phyloP scores from a whole-genome alignment of 2,888 invertebrate genomes.

The Lepidochitona cinerea region DNA sequence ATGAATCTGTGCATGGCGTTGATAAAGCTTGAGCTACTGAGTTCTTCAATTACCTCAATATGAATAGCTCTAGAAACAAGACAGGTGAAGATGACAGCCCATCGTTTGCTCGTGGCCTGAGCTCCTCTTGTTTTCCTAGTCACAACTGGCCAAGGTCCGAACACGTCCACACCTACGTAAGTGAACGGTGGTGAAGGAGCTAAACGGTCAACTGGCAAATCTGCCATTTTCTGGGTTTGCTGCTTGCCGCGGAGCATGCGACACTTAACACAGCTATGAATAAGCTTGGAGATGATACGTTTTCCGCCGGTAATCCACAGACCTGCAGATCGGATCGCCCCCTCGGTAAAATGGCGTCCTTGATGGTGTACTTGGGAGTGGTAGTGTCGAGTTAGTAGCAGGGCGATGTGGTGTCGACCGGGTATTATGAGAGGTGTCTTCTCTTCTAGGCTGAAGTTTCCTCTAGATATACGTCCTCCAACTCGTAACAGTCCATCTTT shows the following conservation, averaged over 20 bases:
- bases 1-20: constrained; percentile 27
- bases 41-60: constrained; percentile 29
- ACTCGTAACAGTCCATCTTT: not conserved
- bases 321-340: constrained; percentile 23
- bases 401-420: constrained; percentile 22
- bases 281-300: constrained; percentile 12
- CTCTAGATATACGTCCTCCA: constrained; percentile 3
- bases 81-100: constrained; percentile 32
- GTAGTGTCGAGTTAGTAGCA: constrained; percentile 17
- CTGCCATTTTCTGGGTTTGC: constrained; percentile 27
- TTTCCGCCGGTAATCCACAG: constrained; percentile 24
- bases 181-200: constrained; percentile 27
- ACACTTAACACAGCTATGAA: constrained; percentile 24
- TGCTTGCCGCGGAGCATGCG: constrained; percentile 18
- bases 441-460: not conserved
- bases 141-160: constrained; percentile 28
- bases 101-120: constrained; percentile 28
- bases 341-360: constrained; percentile 27
- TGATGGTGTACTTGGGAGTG: constrained; percentile 17
- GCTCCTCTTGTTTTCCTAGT: constrained; percentile 25
- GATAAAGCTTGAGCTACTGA: constrained; percentile 28
- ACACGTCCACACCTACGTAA: constrained; percentile 29
- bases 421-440: constrained; percentile 23
- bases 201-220: constrained; percentile 28
- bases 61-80: constrained; percentile 27